Evolutionary conservation across 1,140 invertebrate genomes (phyloP).

Genomic region (Mya arenaria): DNA sequence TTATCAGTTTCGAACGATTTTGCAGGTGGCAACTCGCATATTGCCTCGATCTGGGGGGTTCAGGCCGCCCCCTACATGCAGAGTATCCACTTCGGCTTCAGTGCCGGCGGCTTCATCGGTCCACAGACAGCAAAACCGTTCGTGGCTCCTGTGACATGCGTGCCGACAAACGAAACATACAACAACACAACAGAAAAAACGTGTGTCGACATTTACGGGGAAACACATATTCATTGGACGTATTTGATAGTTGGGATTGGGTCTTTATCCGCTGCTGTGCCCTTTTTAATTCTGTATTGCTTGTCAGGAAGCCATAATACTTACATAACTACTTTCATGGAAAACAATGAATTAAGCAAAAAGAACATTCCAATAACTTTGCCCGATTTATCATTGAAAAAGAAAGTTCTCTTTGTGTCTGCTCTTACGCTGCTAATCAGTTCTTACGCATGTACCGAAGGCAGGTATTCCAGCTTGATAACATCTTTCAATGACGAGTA

Average conservation of each 20-base stretch:
- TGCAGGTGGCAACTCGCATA: conserved; percentile 80
- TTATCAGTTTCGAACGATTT: not conserved
- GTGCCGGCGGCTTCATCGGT: conserved; percentile 50
- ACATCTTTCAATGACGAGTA: conserved; percentile 57
- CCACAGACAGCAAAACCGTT: conserved; percentile 55
- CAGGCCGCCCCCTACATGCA: conserved; percentile 69
- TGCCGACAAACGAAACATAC: not conserved
- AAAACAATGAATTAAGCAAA: not conserved
- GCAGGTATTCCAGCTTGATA: conserved; percentile 54
- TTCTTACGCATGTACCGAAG: conserved; percentile 57
- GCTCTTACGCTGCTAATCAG: conserved; percentile 20
- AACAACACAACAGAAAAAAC: not conserved
- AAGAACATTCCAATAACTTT: not conserved
- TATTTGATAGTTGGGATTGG: conserved; percentile 19
- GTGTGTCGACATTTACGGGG: conserved; percentile 28
- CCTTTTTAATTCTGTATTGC: conserved; percentile 24
- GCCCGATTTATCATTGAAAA: not conserved
- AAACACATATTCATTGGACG: conserved; percentile 40
- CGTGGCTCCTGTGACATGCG: not conserved
- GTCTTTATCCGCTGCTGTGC: conserved; percentile 7
- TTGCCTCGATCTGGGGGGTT: conserved; percentile 80
- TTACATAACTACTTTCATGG: conserved; percentile 11
- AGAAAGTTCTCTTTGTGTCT: not conserved
- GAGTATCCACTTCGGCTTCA: conserved; percentile 49
- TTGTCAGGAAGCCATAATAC: conserved; percentile 1